These are phyloP conservation scores for Chlorops oryzae DNA, from an alignment of 1,140 invertebrate genomes.

Conservation along the genomic window DNA sequence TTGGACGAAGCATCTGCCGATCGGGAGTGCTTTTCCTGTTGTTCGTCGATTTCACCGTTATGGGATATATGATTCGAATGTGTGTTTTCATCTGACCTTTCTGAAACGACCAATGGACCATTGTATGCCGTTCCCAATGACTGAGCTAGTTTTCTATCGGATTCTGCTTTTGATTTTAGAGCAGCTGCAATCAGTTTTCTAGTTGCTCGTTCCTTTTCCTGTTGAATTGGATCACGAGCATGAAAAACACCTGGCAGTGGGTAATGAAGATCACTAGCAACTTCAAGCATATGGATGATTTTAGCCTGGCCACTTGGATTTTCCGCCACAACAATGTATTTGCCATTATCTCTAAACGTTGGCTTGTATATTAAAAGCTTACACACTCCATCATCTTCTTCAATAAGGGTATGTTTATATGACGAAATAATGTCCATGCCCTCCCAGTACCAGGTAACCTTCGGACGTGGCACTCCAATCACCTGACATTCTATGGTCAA, in stretches of 20 bases:
- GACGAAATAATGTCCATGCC: constrained; percentile 39
- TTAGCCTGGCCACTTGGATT: constrained; percentile 61
- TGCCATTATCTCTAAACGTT: constrained; percentile 53
- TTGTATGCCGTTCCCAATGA: too few relatives aligned
- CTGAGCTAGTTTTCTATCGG: constrained; percentile 35
- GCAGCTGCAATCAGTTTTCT: constrained; percentile 35
- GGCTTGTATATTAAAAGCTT: constrained; percentile 58
- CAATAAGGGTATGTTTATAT: constrained; percentile 44
- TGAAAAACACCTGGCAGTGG: constrained; percentile 43
- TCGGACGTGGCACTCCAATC: constrained; percentile 38
- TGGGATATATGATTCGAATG: constrained; percentile 22
- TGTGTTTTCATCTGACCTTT: constrained; percentile 30
- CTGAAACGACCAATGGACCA: too few relatives aligned
- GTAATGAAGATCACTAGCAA: constrained; percentile 38
- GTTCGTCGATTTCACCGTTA: too few relatives aligned
- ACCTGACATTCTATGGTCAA: constrained; percentile 43
- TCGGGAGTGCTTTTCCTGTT: too few relatives aligned
- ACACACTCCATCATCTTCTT: constrained; percentile 44
- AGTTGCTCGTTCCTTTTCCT: constrained; percentile 35
- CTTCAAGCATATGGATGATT: constrained; percentile 41
- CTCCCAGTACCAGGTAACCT: constrained; percentile 40
- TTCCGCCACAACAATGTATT: constrained; percentile 58
- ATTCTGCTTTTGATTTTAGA: constrained; percentile 36
- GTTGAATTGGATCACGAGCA: constrained; percentile 32
- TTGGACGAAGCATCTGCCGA: constrained; percentile 39